Percentiles rank a stretch among this genome's conserved stretches.
Conservation (phyloP, 2,113 vertebrate genomes). For the Empidonax alnorum region DNA sequence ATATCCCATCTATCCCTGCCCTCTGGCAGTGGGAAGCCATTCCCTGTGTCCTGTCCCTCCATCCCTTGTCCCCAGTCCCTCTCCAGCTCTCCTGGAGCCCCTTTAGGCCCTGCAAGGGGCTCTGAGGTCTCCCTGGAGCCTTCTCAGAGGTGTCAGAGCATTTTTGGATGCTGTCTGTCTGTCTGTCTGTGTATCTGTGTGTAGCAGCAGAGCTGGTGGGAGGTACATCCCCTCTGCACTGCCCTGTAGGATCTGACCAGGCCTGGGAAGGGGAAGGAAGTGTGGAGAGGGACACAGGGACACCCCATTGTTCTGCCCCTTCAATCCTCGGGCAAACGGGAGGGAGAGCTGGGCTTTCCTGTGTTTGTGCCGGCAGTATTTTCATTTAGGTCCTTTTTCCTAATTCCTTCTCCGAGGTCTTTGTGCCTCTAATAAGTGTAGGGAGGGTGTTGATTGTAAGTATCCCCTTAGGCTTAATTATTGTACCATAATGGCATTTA, state of each 20-base stretch:
- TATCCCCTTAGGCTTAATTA: neutral
- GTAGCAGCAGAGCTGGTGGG: fast-evolving
- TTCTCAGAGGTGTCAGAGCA: neutral
- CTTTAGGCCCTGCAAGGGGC: fast-evolving
- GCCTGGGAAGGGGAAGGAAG: conserved; percentile 34
- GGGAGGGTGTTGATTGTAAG: neutral
- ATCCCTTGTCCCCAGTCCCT: fast-evolving
- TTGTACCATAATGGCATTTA: neutral
- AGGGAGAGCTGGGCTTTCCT: conserved; percentile 22
- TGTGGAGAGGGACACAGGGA: neutral
- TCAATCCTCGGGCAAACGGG: neutral
- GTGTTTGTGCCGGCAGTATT: conserved; percentile 34
- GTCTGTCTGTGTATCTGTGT: neutral
- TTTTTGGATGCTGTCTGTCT: neutral
- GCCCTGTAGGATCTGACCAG: neutral
- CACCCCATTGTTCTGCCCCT: conserved; percentile 12
- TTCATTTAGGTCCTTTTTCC: conserved; percentile 8
- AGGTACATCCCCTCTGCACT: neutral
- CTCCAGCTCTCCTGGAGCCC: neutral
- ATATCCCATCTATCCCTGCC: fast-evolving
- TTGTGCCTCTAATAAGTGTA: neutral
- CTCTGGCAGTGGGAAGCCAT: neutral
- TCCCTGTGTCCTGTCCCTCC: neutral
- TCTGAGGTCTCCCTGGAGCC: neutral
- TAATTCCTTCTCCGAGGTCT: neutral